A percentile compares a stretch with the other conserved stretches of the same genome.
Evolutionary conservation across 2,797 vertebrate genomes (phyloP).

Genomic region (Sebastes kiyomatsui): DNA sequence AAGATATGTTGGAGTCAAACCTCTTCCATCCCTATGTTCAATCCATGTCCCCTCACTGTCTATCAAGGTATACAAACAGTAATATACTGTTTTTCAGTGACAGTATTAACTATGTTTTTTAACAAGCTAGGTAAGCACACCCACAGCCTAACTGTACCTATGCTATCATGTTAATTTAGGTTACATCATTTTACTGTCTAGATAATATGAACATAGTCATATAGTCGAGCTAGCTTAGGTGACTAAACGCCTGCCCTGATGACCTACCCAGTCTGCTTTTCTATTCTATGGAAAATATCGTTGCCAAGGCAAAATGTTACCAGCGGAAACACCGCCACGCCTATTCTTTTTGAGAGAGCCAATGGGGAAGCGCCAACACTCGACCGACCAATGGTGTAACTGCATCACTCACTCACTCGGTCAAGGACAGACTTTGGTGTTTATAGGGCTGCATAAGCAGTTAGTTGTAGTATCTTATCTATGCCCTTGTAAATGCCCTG

Average conservation of each 20-base stretch:
- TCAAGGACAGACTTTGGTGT: not conserved
- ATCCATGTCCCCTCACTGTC: not conserved
- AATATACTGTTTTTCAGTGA: not conserved
- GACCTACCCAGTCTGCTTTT: not conserved
- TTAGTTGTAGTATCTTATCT: not conserved
- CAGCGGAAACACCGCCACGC: not conserved
- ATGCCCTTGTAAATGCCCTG: constrained; percentile 7
- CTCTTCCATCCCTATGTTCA: not conserved
- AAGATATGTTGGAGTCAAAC: not conserved
- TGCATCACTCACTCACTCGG: not conserved
- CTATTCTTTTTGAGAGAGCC: not conserved
- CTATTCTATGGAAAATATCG: not conserved
- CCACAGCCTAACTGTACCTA: not conserved
- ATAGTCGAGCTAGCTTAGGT: not conserved
- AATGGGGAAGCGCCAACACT: not conserved
- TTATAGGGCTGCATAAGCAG: no score
- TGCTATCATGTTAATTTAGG: not conserved
- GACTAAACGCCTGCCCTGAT: not conserved
- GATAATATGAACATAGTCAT: not conserved
- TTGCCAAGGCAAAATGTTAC: not conserved
- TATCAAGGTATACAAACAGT: not conserved
- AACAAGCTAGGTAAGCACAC: not conserved
- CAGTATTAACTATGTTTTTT: not conserved
- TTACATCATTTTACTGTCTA: not conserved
- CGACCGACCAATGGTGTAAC: not conserved